Evolutionary conservation across 2,797 vertebrate genomes (phyloP), one percentile per base, ranked within the genome.

Genomic region (Mallotus villosus): DNA sequence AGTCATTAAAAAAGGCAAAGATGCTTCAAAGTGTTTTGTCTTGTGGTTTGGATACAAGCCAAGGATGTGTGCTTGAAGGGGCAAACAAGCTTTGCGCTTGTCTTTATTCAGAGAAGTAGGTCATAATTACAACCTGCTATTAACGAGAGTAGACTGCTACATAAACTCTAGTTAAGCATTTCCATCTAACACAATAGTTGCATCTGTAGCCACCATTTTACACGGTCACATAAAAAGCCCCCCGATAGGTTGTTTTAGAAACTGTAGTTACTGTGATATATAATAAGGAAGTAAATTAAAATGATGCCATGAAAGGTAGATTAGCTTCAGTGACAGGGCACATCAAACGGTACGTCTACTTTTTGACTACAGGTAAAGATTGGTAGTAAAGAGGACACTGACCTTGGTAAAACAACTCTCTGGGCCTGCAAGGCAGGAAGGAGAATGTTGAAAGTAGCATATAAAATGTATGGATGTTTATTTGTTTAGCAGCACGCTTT

Each of bases 351-450:
- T 72, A 78, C 77, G 0, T 51, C 68, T 74, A 82, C 82, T 86
- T 80, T 71, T 71, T 69, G 4, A 57, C 71, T 63, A 27, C 3
- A n/a, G 64, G 76, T 76, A 17, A 81, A 24, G 74, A 71, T 7
- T 0, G 8, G 68, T 61, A 65, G 74, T 80, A 85, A 84, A 85
- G 46, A 80, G 79, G 81, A 82, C 74, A 27, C 24, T 86, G 84
- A 92, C 92, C 91, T 93, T 91, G 85, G 80, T 53, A 79, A 77
- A 82, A 83, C 72, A 78, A 75, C 69, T 73, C 60, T 74, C 74
- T 70, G n/a, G 65, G 79, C 59, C 41, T 63, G 14, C 25, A 32
- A 70, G 49, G 57, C 73, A 46, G 69, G 55, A 24, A 68, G 55
- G 27, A 68, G 16, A 46, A 58, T 53, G 67, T 72, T 70, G 12